These are phyloP conservation scores for Bradynema listronoti DNA, from an alignment of 1,140 invertebrate genomes.

Conservation along the genomic window DNA sequence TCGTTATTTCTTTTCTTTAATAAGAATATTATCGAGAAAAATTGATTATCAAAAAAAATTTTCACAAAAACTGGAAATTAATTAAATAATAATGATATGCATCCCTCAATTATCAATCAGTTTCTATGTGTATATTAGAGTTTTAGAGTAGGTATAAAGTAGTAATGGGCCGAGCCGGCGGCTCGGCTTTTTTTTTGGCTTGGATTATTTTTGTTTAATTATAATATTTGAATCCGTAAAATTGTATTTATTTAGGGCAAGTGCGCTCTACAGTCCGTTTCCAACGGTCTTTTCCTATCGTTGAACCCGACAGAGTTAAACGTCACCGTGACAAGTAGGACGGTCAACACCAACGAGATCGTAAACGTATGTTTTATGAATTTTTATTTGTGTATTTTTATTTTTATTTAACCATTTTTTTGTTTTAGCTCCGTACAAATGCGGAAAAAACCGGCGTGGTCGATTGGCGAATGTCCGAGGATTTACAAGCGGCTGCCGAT, in stretches of 20 bases:
- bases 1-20: background rate
- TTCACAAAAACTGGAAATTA: background rate
- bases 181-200: background rate
- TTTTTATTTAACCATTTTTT: background rate
- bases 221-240: background rate
- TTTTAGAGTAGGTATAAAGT: too few species aligned
- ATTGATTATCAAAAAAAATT: background rate
- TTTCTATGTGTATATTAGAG: too few species aligned
- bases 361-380: slow-evolving; percentile 29
- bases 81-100: too few species aligned
- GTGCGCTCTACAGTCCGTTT: slow-evolving; percentile 30
- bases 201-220: slow-evolving; percentile 5
- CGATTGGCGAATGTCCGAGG: slow-evolving; percentile 33
- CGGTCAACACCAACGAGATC: slow-evolving; percentile 17
- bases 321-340: slow-evolving; percentile 10
- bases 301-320: slow-evolving; percentile 16
- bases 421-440: slow-evolving; percentile 40
- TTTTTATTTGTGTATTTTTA: slow-evolving; percentile 7
- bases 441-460: slow-evolving; percentile 23
- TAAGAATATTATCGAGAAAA: background rate
- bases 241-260: slow-evolving; percentile 25
- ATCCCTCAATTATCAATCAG: background rate
- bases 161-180: too few species aligned
- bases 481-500: slow-evolving; percentile 34
- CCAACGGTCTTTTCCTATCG: slow-evolving; percentile 35